Evolutionary conservation across 1,140 invertebrate species (phyloP), one percentile per base, ranked within the genome.

Genomic region (Agrilus planipennis): DNA sequence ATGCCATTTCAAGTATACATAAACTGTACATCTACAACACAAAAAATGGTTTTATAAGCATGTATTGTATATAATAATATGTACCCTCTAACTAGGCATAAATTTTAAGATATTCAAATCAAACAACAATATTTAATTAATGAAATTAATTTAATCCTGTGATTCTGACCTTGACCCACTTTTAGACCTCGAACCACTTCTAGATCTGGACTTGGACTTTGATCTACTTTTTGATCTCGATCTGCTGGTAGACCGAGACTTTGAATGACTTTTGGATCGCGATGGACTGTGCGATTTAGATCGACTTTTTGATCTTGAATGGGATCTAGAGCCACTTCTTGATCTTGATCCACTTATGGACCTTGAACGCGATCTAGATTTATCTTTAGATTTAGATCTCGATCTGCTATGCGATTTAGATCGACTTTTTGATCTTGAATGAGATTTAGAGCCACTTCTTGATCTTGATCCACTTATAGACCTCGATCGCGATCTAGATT

Each of bases 151-250:
- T n/a, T n/a, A n/a, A n/a, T n/a, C n/a, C n/a, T n/a, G n/a, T n/a
- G n/a, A n/a, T n/a, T n/a, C n/a, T n/a, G n/a, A n/a, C n/a, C 59
- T 55, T 0, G 61, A 62, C 23, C 53, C 63, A 10, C 65, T 67
- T 19, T 50, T 41, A 35, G 63, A 64, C 20, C 53, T 55, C 4
- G 62, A 67, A 34, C 60, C 18, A 42, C 65, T 51, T 46, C 63
- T 57, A 47, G 69, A 64, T 35, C 62, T 34, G 54, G 70, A 58
- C 44, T 64, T 59, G 25, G 68, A 67, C 44, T 62, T 55, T 23
- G 67, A 69, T 3, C 58, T 55, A 17, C 62, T 65, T 15, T 60
- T 62, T 3, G 67, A 70, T 28, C 61, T 49, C 2, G 70, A 71
- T 25, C 58, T 49, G 31, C n/a, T n/a, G n/a, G n/a, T n/a, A n/a